A percentile compares a stretch with the other conserved stretches of the same genome.
phyloP scores from a whole-genome alignment of 53 echinoderm and acorn worm species.

The Luidia sarsii region DNA sequence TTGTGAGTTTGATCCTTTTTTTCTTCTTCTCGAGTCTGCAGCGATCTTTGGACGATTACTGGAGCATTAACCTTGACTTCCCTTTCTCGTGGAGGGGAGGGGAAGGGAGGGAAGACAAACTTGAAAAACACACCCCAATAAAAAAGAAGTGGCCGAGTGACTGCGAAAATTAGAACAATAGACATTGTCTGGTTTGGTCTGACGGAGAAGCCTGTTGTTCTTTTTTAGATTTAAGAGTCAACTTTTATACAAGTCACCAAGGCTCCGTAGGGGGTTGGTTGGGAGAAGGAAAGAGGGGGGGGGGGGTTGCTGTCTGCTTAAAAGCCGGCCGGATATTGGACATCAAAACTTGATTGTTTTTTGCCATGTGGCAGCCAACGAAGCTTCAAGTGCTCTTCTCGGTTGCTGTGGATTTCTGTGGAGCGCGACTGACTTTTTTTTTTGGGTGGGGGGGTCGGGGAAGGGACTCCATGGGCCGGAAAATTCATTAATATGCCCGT shows the following conservation, averaged over 20 bases:
- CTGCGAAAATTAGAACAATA: slow-evolving; percentile 16
- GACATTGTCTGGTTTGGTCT: slow-evolving; percentile 34
- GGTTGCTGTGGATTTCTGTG: slow-evolving; percentile 2
- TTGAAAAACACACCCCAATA: background rate
- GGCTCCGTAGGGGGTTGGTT: too few relatives aligned
- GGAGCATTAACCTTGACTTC: too few relatives aligned
- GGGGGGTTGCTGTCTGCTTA: too few relatives aligned
- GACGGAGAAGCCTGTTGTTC: background rate
- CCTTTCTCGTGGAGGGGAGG: background rate
- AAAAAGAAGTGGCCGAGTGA: background rate
- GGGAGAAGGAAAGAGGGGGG: too few relatives aligned
- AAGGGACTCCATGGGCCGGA: slow-evolving; percentile 16
- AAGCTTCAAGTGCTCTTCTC: slow-evolving; percentile 18
- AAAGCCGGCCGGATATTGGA: slow-evolving; percentile 17
- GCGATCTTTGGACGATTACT: too few relatives aligned
- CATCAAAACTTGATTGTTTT: slow-evolving; percentile 55
- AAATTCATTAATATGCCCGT: slow-evolving; percentile 20
- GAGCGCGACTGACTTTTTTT: background rate
- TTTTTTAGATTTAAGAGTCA: too few relatives aligned
- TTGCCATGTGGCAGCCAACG: slow-evolving; percentile 22
- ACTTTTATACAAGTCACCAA: too few relatives aligned
- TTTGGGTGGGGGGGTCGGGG: too few relatives aligned
- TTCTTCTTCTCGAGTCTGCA: too few relatives aligned
- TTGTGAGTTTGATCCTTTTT: too few relatives aligned
- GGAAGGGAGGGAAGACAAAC: background rate